phyloP scores from a whole-genome alignment of 2,113 vertebrate species.

The Limnothrissa miodon region DNA sequence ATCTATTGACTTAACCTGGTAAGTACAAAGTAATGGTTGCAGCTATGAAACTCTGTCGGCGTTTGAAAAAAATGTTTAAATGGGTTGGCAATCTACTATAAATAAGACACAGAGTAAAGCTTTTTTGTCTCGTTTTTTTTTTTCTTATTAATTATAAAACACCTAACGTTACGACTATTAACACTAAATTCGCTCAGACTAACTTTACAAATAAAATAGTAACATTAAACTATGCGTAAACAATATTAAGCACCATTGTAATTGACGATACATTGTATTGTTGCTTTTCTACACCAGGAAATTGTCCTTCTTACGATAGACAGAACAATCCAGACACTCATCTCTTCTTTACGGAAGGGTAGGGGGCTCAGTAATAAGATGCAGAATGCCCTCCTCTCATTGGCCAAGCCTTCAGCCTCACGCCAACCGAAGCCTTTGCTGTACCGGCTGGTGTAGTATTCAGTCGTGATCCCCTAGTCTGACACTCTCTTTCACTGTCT shows the following conservation, averaged over 20 bases:
- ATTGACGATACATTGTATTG: no score
- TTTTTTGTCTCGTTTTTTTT: no score
- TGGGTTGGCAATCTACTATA: background rate
- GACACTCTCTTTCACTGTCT: background rate
- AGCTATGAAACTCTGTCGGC: background rate
- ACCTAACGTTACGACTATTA: no score
- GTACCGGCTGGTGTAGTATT: conserved; percentile 7
- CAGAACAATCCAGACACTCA: background rate
- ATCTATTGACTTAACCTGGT: background rate
- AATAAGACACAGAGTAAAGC: no score
- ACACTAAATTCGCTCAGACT: no score
- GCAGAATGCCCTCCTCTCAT: background rate
- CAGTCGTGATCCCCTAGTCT: background rate
- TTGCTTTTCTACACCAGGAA: no score
- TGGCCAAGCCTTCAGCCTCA: background rate
- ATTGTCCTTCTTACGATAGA: no score
- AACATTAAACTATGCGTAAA: no score
- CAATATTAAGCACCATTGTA: no score
- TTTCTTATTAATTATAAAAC: no score
- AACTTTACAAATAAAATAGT: no score
- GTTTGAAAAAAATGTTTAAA: background rate
- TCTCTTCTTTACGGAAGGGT: no score
- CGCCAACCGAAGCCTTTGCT: background rate
- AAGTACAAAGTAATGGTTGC: background rate
- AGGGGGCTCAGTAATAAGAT: background rate